These are phyloP conservation scores for Ardeotis arabs DNA, from an alignment of 2,113 vertebrate genomes.

Conservation along the genomic window DNA sequence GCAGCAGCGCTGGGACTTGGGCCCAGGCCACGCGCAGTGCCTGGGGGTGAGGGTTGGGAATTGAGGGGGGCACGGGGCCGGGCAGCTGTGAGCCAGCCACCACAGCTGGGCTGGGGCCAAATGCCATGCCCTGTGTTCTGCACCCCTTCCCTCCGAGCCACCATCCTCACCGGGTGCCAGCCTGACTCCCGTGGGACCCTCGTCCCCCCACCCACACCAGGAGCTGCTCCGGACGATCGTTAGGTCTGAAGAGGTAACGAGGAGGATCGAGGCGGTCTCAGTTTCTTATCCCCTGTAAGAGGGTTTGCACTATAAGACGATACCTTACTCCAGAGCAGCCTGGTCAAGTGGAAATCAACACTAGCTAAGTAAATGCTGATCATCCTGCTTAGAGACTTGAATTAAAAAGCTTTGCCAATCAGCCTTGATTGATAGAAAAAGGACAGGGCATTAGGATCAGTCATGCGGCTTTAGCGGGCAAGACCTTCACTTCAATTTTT, in stretches of 20 bases:
- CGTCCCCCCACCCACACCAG: not conserved
- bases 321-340: constrained; percentile 31
- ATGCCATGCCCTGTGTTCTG: not conserved
- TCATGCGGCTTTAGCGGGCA: not conserved
- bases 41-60: not conserved
- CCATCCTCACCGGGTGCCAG: accelerated
- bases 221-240: accelerated
- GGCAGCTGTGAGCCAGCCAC: not conserved
- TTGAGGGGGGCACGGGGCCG: accelerated
- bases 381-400: constrained; percentile 63
- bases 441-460: constrained; percentile 25
- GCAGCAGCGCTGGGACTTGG: not conserved
- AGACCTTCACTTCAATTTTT: not conserved
- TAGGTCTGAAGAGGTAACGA: not conserved
- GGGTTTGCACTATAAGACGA: constrained; percentile 26
- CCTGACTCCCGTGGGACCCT: not conserved
- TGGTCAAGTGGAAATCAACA: constrained; percentile 40
- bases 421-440: constrained; percentile 45
- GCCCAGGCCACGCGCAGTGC: not conserved
- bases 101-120: not conserved
- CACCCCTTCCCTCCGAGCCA: too few species aligned
- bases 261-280: not conserved
- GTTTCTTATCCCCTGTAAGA: constrained; percentile 61
- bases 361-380: constrained; percentile 48
- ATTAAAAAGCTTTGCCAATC: constrained; percentile 68